These are phyloP conservation scores for Okamejei kenojei DNA, from an alignment of 2,797 vertebrate genomes.

Conservation along the genomic window DNA sequence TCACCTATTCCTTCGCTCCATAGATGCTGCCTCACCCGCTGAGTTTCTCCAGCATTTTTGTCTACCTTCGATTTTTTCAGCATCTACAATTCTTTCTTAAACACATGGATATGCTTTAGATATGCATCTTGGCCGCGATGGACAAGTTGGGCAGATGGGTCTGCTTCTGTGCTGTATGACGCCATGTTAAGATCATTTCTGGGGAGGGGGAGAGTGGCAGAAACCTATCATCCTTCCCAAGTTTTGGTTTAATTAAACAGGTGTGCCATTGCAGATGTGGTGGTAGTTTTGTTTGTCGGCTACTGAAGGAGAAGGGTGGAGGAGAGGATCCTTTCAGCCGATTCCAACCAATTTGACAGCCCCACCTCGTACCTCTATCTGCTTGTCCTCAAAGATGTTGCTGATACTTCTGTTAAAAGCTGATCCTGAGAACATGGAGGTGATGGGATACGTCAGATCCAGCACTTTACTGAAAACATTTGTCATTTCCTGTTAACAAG, in stretches of 20 bases:
- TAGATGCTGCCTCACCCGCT: too few species aligned
- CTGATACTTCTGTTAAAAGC: slow-evolving; percentile 77
- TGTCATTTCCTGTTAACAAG: slow-evolving; percentile 68
- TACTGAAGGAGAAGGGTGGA: not conserved
- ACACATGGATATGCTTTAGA: too few species aligned
- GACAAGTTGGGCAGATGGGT: too few species aligned
- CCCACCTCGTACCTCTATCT: slow-evolving; percentile 72
- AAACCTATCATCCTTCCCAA: not conserved
- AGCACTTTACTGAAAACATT: slow-evolving; percentile 74
- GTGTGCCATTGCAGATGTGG: not conserved
- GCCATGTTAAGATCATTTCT: too few species aligned
- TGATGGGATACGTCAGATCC: slow-evolving; percentile 87
- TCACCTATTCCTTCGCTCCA: too few species aligned
- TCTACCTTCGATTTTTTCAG: too few species aligned
- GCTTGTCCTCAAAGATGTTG: slow-evolving; percentile 73
- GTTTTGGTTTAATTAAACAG: not conserved
- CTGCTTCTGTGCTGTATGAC: too few species aligned
- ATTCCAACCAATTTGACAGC: not conserved
- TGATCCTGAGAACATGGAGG: slow-evolving; percentile 87
- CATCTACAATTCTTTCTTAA: too few species aligned
- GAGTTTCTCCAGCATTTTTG: too few species aligned
- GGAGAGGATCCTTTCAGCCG: not conserved
- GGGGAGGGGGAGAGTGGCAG: not conserved
- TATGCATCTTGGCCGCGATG: too few species aligned
- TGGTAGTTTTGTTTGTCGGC: not conserved